Percentiles rank a stretch among this genome's conserved stretches.
Conservation (phyloP, 30 jellyfish, hydroid and myxozoan genomes). For the Turritopsis rubra region DNA sequence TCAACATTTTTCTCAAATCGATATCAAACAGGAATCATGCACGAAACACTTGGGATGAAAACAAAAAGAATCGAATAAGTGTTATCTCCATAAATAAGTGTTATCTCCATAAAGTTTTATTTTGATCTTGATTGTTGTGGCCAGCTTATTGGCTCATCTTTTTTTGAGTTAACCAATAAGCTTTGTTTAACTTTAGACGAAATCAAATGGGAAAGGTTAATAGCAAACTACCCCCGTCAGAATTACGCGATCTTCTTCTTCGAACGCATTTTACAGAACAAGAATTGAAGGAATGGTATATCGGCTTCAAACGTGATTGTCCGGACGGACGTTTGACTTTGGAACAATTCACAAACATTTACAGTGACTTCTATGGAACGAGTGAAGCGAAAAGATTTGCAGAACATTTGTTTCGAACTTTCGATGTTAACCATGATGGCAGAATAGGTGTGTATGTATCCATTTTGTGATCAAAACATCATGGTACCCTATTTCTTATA, state of each 20-base stretch:
- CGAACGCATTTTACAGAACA: constrained; percentile 57
- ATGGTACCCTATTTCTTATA: too few species aligned
- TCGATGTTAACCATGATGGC: constrained; percentile 61
- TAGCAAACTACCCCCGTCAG: constrained; percentile 60
- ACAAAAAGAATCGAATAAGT: too few species aligned
- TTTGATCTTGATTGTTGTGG: too few species aligned
- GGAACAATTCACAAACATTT: constrained; percentile 44
- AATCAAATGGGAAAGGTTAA: constrained; percentile 51
- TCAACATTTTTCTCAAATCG: too few species aligned
- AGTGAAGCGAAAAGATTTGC: constrained; percentile 58
- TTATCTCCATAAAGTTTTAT: too few species aligned
- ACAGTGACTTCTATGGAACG: constrained; percentile 58
- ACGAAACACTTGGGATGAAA: too few species aligned
- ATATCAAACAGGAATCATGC: too few species aligned
- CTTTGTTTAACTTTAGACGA: background rate
- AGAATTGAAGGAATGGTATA: constrained; percentile 54
- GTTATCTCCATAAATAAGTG: too few species aligned
- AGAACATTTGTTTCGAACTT: constrained; percentile 53
- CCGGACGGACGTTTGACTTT: constrained; percentile 48
- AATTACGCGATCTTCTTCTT: constrained; percentile 30
- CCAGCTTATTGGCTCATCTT: background rate
- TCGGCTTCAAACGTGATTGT: constrained; percentile 49
- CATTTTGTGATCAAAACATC: background rate
- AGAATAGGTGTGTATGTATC: constrained; percentile 34
- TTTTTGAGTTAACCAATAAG: background rate